Evolutionary conservation across 2,888 invertebrate genomes (phyloP).

Genomic region (Limnephilus rhombicus): DNA sequence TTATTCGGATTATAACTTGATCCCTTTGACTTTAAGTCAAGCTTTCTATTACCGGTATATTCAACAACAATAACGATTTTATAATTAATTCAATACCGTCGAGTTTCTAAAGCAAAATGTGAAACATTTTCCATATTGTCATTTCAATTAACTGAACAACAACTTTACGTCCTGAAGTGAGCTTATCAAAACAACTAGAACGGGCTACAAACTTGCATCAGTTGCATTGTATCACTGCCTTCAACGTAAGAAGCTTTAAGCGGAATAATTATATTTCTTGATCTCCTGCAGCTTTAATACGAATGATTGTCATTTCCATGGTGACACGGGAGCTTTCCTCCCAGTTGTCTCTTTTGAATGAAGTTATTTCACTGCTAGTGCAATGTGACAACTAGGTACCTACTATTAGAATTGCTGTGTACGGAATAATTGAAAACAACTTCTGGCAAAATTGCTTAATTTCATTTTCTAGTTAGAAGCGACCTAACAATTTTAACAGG

Average conservation of each 20-base stretch:
- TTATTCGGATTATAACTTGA: too few relatives aligned
- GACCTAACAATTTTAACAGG: background rate
- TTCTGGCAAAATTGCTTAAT: background rate
- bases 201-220: background rate
- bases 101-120: background rate
- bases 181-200: background rate
- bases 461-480: background rate
- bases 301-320: background rate
- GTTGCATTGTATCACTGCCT: constrained; percentile 1
- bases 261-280: background rate
- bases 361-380: background rate
- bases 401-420: background rate
- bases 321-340: background rate
- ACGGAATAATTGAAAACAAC: constrained; percentile 1
- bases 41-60: too few relatives aligned
- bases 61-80: background rate
- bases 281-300: constrained; percentile 6
- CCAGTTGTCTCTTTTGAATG: background rate
- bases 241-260: background rate
- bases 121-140: background rate
- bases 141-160: background rate
- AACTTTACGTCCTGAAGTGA: background rate
- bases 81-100: background rate
- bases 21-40: too few relatives aligned
- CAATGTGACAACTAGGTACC: background rate